Evolutionary conservation across 1,140 invertebrate genomes (phyloP).

Genomic region (Cyrtorhinus lividipennis): DNA sequence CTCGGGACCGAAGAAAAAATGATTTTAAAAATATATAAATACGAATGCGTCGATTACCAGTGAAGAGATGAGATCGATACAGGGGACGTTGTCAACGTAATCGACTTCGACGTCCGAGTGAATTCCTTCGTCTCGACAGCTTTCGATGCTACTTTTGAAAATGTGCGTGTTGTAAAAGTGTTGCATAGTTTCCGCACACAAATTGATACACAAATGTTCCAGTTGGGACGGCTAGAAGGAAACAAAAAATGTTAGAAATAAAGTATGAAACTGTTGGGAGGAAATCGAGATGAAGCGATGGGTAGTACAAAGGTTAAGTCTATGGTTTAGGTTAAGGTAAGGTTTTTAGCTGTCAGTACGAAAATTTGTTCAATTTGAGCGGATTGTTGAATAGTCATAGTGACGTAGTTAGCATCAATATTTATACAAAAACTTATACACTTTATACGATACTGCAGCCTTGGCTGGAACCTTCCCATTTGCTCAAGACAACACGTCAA

Average conservation of each 20-base stretch:
- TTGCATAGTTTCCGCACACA: constrained; percentile 93
- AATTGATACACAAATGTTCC: constrained; percentile 86
- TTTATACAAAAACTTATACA: too few species aligned
- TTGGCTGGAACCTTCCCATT: too few species aligned
- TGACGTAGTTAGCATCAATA: too few species aligned
- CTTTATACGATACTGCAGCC: too few species aligned
- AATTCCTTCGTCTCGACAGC: constrained; percentile 84
- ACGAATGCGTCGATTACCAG: constrained; percentile 37
- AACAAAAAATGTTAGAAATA: constrained; percentile 18
- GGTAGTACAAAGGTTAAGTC: too few species aligned
- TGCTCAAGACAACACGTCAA: too few species aligned
- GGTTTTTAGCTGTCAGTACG: too few species aligned
- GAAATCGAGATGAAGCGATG: constrained; percentile 5
- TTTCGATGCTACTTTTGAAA: constrained; percentile 87
- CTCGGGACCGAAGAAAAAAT: too few species aligned
- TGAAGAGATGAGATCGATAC: constrained; percentile 88
- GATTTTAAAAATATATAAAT: too few species aligned
- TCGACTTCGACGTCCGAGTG: constrained; percentile 80
- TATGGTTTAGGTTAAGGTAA: neutral
- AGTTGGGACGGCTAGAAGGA: constrained; percentile 56
- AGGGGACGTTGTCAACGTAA: constrained; percentile 90
- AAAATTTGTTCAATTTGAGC: too few species aligned
- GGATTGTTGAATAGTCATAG: too few species aligned
- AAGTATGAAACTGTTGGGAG: constrained; percentile 5
- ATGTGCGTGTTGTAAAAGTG: constrained; percentile 95